Evolutionary conservation across 2,113 vertebrate genomes (phyloP).

Genomic region (Gnathonemus echidnorhynchus): DNA sequence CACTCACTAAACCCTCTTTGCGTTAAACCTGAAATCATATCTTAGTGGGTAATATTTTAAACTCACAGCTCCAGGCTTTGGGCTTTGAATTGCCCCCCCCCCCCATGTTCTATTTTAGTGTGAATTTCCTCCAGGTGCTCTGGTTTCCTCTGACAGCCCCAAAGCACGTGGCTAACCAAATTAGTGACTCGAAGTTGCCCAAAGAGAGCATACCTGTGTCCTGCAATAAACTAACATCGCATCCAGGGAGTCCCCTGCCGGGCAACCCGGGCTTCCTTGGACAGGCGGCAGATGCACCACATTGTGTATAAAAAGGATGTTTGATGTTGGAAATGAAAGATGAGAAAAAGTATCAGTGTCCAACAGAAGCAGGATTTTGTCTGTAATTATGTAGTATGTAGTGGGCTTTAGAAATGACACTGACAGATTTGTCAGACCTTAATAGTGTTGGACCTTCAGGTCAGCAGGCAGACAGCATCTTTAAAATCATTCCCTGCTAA

Average conservation of each 20-base stretch:
- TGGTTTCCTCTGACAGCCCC: neutral
- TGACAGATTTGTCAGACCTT: neutral
- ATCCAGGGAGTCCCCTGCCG: neutral
- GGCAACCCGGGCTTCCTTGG: neutral
- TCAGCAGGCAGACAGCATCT: neutral
- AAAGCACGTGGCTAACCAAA: neutral
- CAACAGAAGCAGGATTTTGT: neutral
- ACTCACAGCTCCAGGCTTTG: neutral
- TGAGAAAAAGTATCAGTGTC: neutral
- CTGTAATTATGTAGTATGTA: neutral
- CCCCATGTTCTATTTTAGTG: neutral
- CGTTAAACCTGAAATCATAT: neutral
- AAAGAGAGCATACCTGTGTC: neutral
- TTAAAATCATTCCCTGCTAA: neutral
- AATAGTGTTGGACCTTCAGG: neutral
- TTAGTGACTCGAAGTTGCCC: neutral
- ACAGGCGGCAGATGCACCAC: neutral
- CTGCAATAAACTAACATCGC: neutral
- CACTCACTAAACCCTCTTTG: neutral
- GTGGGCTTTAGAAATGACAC: neutral
- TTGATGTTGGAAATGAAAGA: neutral
- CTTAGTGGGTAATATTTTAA: neutral
- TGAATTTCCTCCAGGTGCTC: neutral
- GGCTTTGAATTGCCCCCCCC: neutral
- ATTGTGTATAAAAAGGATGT: neutral